Conservation (phyloP, 2,888 invertebrate species). For the Leptogaster cylindrica region DNA sequence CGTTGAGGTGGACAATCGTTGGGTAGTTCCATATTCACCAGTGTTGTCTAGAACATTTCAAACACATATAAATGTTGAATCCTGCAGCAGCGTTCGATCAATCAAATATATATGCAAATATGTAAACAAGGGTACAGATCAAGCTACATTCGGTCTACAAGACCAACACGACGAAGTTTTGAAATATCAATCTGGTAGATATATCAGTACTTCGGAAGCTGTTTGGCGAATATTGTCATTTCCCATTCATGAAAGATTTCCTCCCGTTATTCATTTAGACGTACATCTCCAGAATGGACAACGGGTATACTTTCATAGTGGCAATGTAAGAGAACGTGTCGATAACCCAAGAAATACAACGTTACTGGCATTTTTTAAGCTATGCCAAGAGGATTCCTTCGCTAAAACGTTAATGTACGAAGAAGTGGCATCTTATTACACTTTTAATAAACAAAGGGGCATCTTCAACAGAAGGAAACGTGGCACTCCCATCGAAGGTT, state of each 20-base stretch:
- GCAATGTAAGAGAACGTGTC: neutral
- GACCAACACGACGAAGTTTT: neutral
- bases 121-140: constrained; percentile 54
- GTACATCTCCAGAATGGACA: neutral
- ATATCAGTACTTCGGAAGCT: constrained; percentile 10
- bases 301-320: neutral
- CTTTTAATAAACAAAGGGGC: neutral
- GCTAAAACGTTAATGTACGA: too few species aligned
- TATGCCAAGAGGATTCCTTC: too few species aligned
- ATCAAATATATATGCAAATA: constrained; percentile 44
- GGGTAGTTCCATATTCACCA: constrained; percentile 54
- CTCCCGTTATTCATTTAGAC: neutral
- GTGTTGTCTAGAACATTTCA: constrained; percentile 49
- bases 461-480: neutral
- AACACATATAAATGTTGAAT: constrained; percentile 55
- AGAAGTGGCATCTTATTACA: neutral
- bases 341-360: neutral
- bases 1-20: constrained; percentile 49
- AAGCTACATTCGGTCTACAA: constrained; percentile 50
- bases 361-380: neutral
- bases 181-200: neutral
- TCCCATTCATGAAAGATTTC: constrained; percentile 5
- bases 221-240: neutral
- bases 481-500: neutral
- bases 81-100: constrained; percentile 49